Conservation (phyloP, 1,140 invertebrate species). For the Drosophila sp. region DNA sequence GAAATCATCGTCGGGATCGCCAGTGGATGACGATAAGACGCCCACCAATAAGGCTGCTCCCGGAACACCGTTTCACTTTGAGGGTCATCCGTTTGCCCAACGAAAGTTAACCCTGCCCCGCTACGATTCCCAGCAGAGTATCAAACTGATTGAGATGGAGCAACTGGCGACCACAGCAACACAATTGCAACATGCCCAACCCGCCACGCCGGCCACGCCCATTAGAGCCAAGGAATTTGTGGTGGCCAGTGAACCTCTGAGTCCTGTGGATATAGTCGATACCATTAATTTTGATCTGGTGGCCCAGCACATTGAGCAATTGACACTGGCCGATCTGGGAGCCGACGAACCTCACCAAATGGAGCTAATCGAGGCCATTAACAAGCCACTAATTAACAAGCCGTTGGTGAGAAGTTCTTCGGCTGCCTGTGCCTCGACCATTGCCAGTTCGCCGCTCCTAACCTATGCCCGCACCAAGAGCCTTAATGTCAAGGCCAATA, state of each 20-base stretch:
- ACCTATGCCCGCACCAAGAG: conserved; percentile 77
- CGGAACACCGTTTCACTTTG: conserved; percentile 58
- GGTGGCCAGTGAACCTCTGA: conserved; percentile 64
- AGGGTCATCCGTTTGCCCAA: conserved; percentile 42
- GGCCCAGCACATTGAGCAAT: conserved; percentile 61
- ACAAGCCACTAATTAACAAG: conserved; percentile 70
- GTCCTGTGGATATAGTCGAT: conserved; percentile 58
- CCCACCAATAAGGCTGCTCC: conserved; percentile 67
- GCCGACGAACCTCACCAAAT: neutral
- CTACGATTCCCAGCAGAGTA: conserved; percentile 66
- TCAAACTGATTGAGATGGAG: conserved; percentile 74
- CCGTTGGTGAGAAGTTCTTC: conserved; percentile 70
- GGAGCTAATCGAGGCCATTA: conserved; percentile 69
- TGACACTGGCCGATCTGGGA: conserved; percentile 56
- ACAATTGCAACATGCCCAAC: conserved; percentile 44
- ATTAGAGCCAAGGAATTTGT: conserved; percentile 63
- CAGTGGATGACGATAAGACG: conserved; percentile 69
- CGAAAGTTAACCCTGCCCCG: conserved; percentile 56
- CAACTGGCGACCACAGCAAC: conserved; percentile 64
- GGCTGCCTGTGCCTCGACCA: conserved; percentile 56
- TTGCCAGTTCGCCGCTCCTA: conserved; percentile 52
- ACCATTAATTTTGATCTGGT: conserved; percentile 72
- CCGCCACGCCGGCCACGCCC: conserved; percentile 28
- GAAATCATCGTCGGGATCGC: conserved; percentile 12
- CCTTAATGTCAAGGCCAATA: conserved; percentile 65